Conservation (phyloP, 1,140 invertebrate species). For the Drosophila pallidifrons region DNA sequence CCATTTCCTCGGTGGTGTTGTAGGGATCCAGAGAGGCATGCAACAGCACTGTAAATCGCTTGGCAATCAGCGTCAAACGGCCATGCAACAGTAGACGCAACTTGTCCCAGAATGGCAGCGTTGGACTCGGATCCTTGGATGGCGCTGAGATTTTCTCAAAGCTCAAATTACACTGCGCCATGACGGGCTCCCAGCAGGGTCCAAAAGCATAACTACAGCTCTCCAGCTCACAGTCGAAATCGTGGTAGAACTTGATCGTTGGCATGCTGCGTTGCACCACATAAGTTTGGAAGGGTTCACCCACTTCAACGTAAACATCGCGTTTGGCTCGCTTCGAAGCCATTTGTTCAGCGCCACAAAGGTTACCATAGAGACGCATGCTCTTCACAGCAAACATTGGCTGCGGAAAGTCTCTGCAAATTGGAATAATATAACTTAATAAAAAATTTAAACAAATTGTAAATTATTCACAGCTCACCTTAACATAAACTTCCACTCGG, state of each 20-base stretch:
- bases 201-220: conserved; percentile 97
- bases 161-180: conserved; percentile 97
- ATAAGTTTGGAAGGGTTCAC: conserved; percentile 90
- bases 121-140: conserved; percentile 96
- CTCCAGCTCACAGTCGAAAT: conserved; percentile 97
- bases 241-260: conserved; percentile 98
- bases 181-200: conserved; percentile 99
- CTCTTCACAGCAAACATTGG: conserved; percentile 93
- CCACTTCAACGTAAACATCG: conserved; percentile 90
- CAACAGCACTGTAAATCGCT: conserved; percentile 94
- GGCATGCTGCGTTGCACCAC: conserved; percentile 95
- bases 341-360: conserved; percentile 95
- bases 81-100: conserved; percentile 97
- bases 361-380: conserved; percentile 94
- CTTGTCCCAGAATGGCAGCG: conserved; percentile 99
- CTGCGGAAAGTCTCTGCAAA: conserved; percentile 95
- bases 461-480: conserved; percentile 55
- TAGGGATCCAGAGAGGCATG: conserved; percentile 99
- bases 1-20: conserved; percentile 99
- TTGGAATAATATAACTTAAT: not conserved
- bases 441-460: not conserved
- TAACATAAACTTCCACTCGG: conserved; percentile 94
- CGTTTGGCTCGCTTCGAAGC: conserved; percentile 91
- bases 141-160: conserved; percentile 94
- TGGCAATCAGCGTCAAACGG: conserved; percentile 93